Evolutionary conservation across 2,113 vertebrate species (phyloP).

Genomic region (Elephas maximus): DNA sequence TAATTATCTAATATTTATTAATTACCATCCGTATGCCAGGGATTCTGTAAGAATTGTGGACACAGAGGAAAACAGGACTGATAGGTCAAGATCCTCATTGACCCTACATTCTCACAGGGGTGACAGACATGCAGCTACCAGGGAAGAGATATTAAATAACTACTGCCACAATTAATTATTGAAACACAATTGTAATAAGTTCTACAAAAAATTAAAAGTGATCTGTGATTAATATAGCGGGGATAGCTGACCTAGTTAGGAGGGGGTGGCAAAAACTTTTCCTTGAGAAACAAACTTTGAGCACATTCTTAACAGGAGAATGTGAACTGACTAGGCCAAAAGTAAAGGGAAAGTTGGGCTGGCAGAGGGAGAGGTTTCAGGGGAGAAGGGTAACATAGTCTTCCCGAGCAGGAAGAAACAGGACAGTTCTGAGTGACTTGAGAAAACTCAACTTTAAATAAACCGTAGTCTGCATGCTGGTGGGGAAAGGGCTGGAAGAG

Average conservation of each 20-base stretch:
- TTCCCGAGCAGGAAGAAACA: not conserved
- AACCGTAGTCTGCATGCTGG: not conserved
- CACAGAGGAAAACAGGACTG: not conserved
- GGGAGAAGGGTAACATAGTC: not conserved
- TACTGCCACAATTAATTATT: slow-evolving; percentile 16
- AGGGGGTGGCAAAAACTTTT: not conserved
- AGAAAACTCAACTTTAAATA: not conserved
- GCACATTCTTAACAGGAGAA: not conserved
- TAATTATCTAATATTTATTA: slow-evolving; percentile 30
- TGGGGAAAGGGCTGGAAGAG: not conserved
- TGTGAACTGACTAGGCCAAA: not conserved
- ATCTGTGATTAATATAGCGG: not conserved
- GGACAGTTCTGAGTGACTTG: not conserved
- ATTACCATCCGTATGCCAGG: not conserved
- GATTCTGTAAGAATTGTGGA: not conserved
- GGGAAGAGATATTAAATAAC: not conserved
- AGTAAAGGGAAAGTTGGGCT: not conserved
- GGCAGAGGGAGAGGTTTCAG: not conserved
- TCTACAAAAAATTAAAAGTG: not conserved
- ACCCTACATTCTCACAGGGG: not conserved
- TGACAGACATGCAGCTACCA: not conserved
- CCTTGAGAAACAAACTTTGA: not conserved
- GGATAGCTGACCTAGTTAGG: not conserved
- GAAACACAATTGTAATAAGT: not conserved
- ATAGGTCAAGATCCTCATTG: not conserved